These are phyloP conservation scores for Scyliorhinus canicula DNA, from an alignment of 2,797 vertebrate species.

Conservation along the genomic window DNA sequence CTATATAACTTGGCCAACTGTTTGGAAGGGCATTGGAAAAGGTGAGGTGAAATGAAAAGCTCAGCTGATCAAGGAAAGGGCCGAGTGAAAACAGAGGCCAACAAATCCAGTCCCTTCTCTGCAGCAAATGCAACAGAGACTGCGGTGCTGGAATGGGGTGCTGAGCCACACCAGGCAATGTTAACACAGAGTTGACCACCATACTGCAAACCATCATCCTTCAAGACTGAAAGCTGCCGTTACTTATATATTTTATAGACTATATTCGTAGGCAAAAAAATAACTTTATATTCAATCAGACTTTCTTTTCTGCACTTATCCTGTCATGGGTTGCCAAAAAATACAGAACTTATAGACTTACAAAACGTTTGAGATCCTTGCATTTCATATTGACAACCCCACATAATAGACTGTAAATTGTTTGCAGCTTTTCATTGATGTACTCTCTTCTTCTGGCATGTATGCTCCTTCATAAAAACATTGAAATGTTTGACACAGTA, in stretches of 20 bases:
- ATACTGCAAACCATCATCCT: neutral
- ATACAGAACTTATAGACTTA: slow-evolving; percentile 30
- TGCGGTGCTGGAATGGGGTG: neutral
- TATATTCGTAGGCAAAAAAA: neutral
- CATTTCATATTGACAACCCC: slow-evolving; percentile 43
- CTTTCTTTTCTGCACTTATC: neutral
- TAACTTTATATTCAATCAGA: neutral
- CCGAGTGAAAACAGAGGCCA: too few relatives aligned
- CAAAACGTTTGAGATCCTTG: slow-evolving; percentile 40
- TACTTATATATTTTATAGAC: neutral
- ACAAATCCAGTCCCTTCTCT: too few relatives aligned
- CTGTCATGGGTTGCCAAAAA: neutral
- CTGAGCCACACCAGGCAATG: neutral
- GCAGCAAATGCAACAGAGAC: too few relatives aligned
- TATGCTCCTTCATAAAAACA: neutral
- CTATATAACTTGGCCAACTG: too few relatives aligned
- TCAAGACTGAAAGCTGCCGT: neutral
- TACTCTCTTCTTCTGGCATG: slow-evolving; percentile 34
- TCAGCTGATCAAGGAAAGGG: too few relatives aligned
- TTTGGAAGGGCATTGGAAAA: too few relatives aligned
- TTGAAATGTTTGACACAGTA: neutral
- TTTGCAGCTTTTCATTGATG: slow-evolving; percentile 39
- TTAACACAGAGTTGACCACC: neutral
- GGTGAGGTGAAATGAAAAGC: too few relatives aligned
- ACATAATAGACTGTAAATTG: slow-evolving; percentile 41